Evolutionary conservation across 2,797 vertebrate species (phyloP), one percentile per base, ranked within the genome.

Genomic region (Scolopax bukidnonensis): DNA sequence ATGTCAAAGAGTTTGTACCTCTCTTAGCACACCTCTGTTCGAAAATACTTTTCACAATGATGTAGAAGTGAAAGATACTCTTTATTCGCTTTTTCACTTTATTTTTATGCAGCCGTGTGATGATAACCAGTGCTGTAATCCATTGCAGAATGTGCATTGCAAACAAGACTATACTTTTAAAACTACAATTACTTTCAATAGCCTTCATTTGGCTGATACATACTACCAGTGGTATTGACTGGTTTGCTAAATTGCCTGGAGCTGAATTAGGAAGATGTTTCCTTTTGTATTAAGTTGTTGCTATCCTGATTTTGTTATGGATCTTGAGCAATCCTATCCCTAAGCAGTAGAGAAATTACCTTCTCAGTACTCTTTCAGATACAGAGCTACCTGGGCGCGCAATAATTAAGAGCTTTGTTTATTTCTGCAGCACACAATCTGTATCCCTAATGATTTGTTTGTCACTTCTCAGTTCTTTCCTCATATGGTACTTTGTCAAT

Each of bases 251-350:
- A 79, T 83, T 89, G 80, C 54, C 59, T 70, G 56, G 20, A 93
- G 74, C n/a, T 33, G 90, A 89, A 95, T 85, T 28, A 57, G 15
- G 30, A 91, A 86, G 65, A 86, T 51, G 23, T 9, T 41, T 95
- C 18, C 40, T 94, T 63, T 84, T 74, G 70, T 87, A 78, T 64
- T 63, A 88, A 90, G 43, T 50, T 79, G 20, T 53, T 93, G 76
- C 90, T 92, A 84, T 50, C 59, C 59, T 88, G 77, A 70, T 91
- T 90, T 95, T 87, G 67, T 59, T 93, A 94, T 16, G 78, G 32
- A 67, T 74, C 91, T 96, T 91, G 65, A 93, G 82, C 79, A 96
- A 91, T 11, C 36, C 14, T 86, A 18, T 92, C 79, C 63, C 71
- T 79, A 73, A 91, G 77, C 67, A 68, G 28, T n/a, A 47, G 28